A percentile compares a stretch with the other conserved stretches of the same genome.
phyloP scores from a whole-genome alignment of 2,113 vertebrate species.

The Nothocercus julius region DNA sequence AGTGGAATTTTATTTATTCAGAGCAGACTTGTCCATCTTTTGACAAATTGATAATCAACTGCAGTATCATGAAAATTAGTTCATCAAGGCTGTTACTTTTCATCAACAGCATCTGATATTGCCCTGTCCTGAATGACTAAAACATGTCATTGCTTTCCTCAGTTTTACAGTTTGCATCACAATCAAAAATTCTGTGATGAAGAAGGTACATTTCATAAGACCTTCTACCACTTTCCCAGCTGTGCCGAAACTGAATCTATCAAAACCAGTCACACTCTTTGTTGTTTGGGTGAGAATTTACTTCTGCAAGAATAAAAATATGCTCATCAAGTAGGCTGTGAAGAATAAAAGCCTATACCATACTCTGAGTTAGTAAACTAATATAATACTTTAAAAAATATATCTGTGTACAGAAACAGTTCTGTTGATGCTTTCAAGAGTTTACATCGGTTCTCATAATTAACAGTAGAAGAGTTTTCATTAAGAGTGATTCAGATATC shows the following conservation, averaged over 20 bases:
- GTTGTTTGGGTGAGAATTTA: not conserved
- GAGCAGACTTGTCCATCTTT: not conserved
- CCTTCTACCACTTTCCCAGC: not conserved
- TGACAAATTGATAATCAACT: not conserved
- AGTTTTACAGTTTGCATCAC: not conserved
- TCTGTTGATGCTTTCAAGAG: not conserved
- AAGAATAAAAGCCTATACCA: not conserved
- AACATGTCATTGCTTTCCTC: not conserved
- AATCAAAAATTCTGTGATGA: not conserved
- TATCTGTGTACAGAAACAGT: not conserved
- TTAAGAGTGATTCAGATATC: not conserved
- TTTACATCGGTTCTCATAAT: not conserved
- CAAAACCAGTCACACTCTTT: not conserved
- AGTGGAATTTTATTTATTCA: not conserved
- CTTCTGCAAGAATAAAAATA: not conserved
- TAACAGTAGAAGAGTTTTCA: not conserved
- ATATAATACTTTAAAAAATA: not conserved
- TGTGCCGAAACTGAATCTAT: not conserved
- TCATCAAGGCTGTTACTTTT: not conserved
- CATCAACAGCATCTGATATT: not conserved
- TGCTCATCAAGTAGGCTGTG: not conserved
- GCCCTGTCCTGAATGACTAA: not conserved
- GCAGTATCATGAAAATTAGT: not conserved
- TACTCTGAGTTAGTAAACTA: not conserved
- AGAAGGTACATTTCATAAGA: not conserved